Base-by-base conservation (phyloP, 2,113 vertebrate genomes). In the Callionymus lyra region DNA sequence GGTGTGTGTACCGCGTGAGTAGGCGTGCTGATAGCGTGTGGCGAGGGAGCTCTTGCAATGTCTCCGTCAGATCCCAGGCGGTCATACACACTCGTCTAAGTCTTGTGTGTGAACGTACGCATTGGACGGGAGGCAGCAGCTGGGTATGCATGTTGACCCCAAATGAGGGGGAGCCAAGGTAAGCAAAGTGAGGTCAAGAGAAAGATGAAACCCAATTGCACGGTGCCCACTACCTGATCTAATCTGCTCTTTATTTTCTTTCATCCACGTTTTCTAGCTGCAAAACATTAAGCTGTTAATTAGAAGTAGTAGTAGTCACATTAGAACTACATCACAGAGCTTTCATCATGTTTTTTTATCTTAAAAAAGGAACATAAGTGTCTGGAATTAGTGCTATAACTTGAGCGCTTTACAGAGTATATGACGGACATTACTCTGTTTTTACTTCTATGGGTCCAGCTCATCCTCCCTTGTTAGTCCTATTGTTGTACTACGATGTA, bases 81-180 rank as follows among this genome's bases (percentile, higher is more conserved):
- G 38, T 42, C 34, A 46, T 18, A 54, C 34, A 16, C 44, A 47
- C 43, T 65, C 50, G 12, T 59, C 44, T 21, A 27, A 8, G 4
- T 8, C 8, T 27, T 27, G 38, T 39, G 16, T 37, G 1, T 15
- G 35, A 55, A 44, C 57, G 57, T 61, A 63, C 14, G 39, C 6
- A 68, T 32, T 38, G 61, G 65, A 77, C 18, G 1, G 41, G 53
- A 34, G 4, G 50, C 67, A 70, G 71, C 81, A 86, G 82, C 82
- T 86, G 84, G 64, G 82, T 84, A 86, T 82, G 79, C 50, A 55
- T 53, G 35, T 36, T 65, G 42, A 70, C 40, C 57, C 54, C 50
- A 48, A 32, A 14, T 27, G 64, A 57, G 62, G 57, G 70, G 16
- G 50, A 59, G 64, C 42, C 47, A 64, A 64, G 59, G 64, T 70